Evolutionary conservation across 2,113 vertebrate genomes (phyloP), one percentile per base, ranked within the genome.

Genomic region (Passer montanus): DNA sequence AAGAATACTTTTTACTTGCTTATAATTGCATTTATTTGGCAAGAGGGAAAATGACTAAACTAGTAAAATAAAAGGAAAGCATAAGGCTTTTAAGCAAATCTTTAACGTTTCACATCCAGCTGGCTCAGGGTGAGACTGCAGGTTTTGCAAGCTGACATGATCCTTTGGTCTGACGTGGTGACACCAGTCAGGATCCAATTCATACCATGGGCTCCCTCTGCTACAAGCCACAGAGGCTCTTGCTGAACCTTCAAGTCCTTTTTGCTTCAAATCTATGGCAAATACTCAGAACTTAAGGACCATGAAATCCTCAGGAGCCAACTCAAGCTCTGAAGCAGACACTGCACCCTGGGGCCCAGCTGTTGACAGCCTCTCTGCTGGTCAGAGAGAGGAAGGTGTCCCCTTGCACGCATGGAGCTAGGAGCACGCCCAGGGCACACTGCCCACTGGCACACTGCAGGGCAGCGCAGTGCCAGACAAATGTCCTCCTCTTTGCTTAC

Each of bases 11-110:
- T 91, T 86, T 85, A 91, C 69, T 81, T 84, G 87, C 79, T 87
- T 73, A n/a, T 87, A 90, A 96, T 81, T 90, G n/a, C 56, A 72
- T 94, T 95, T 94, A 95, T 93, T 88, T 27, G 75, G 78, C 91
- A 92, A 88, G 85, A 78, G 82, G 90, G 92, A 93, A 95, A 95
- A 96, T 20, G 5, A 72, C 56, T 89, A 35, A 95, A 70, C 82
- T 84, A 86, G 60, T 95, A 88, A 93, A 93, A 87, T 67, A 77
- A 85, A 93, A 90, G 84, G 83, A 70, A 97, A 93, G 39, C 44
- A 72, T 64, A 46, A 76, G 44, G 26, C 28, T 91, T 95, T 95
- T 21, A 64, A 92, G 77, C 35, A 81, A 92, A 59, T 52, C 83
- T 90, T 92, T 68, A 94, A 87, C 74, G 43, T 93, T 91, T 94